phyloP scores from a whole-genome alignment of 2,113 vertebrate species.

The Meles meles region DNA sequence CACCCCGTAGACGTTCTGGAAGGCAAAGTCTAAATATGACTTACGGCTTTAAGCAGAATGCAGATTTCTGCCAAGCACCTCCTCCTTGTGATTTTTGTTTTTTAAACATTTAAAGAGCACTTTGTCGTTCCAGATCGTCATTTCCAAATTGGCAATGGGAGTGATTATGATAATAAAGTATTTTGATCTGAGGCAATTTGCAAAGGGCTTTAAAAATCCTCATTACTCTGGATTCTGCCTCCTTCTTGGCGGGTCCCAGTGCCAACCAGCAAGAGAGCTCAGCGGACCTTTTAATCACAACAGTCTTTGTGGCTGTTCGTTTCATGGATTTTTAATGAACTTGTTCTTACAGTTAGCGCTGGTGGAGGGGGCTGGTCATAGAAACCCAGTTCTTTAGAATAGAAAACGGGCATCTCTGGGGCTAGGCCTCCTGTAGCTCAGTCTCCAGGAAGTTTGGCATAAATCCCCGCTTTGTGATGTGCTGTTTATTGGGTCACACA shows the following conservation, averaged over 20 bases:
- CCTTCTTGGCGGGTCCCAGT: not conserved
- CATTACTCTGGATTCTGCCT: not conserved
- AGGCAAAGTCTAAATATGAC: not conserved
- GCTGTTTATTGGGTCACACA: not conserved
- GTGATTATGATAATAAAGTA: slow-evolving; percentile 45
- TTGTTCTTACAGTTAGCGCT: not conserved
- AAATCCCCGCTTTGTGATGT: not conserved
- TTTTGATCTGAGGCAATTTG: slow-evolving; percentile 47
- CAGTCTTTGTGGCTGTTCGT: not conserved
- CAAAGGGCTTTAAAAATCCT: slow-evolving; percentile 21
- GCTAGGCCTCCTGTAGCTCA: not conserved
- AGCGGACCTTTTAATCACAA: not conserved
- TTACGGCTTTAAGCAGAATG: not conserved
- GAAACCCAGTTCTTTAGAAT: not conserved
- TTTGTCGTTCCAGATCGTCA: not conserved
- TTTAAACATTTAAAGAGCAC: slow-evolving; percentile 33
- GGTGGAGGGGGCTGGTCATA: not conserved
- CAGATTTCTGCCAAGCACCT: not conserved
- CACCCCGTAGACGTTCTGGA: not conserved
- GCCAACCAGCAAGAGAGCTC: not conserved
- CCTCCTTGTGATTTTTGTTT: not conserved
- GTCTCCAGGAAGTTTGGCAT: not conserved
- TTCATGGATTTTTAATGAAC: slow-evolving; percentile 39
- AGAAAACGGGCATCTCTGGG: not conserved
- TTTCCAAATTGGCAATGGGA: slow-evolving; percentile 9